Evolutionary conservation across 2,888 invertebrate genomes (phyloP), one percentile per base, ranked within the genome.

Genomic region (Leptinotarsa haldemani): DNA sequence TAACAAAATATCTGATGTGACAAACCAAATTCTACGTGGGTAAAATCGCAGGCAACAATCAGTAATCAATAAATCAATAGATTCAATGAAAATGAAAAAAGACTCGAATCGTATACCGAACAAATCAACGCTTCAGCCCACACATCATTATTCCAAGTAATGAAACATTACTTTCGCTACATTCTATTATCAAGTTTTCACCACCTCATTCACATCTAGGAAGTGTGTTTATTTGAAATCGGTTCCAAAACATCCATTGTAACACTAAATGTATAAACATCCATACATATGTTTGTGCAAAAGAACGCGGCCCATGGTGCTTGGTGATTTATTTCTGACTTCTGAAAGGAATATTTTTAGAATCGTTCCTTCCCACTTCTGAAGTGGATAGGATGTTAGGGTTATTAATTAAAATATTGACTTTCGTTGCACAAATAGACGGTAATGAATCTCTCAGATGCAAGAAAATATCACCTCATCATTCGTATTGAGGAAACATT

Each of bases 331-430:
- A 73, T 64, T 74, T 68, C 66, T 61, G 52, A 61, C 70, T 73
- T 66, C 25, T 65, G 47, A 70, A 70, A 67, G 61, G 53, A 13
- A 47, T 74, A 74, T 74, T 70, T 74, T 70, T 74, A 74, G 69
- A 70, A 65, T 30, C 64, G 52, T 66, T 67, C 56, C 70, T 70
- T 74, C 25, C 53, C 66, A 61, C 56, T 70, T 52, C 30, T 63
- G 67, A 53, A 70, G 67, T 63, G 53, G n/a, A 67, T 61, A 67
- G 71, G 61, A 70, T 73, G 73, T 74, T 72, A 63, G 70, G 70
- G 52, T 70, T 67, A 65, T 70, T 66, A 70, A 73, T 70, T 70
- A 61, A 70, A 66, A 73, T 73, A 73, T 73, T 65, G 69, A 63
- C 73, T 40, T 70, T 52, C 15, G 22, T 9, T 20, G 52, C 12